phyloP scores from a whole-genome alignment of 2,113 vertebrate species.

The Thunnus thynnus region DNA sequence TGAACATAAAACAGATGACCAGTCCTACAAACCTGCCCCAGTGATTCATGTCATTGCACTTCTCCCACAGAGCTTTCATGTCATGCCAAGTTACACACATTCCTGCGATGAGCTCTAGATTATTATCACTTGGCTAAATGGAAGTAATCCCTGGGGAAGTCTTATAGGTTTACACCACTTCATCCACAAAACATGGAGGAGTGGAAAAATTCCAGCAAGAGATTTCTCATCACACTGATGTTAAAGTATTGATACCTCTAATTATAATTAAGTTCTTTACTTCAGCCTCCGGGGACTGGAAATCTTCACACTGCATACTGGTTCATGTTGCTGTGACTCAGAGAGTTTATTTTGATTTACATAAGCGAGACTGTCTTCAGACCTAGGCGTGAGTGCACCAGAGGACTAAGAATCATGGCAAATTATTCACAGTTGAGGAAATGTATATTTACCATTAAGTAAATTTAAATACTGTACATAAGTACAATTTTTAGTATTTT shows the following conservation, averaged over 20 bases:
- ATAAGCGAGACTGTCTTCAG: not conserved
- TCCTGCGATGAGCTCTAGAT: conserved; percentile 68
- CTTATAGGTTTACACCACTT: conserved; percentile 36
- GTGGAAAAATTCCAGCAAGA: conserved; percentile 25
- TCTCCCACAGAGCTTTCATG: conserved; percentile 65
- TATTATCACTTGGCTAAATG: conserved; percentile 70
- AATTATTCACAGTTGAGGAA: not conserved
- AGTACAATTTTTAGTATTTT: too few relatives aligned
- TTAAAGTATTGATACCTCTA: not conserved
- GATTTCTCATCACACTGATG: not conserved
- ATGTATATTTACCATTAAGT: too few relatives aligned
- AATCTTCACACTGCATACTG: not conserved
- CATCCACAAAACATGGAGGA: conserved; percentile 35
- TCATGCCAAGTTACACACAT: conserved; percentile 70
- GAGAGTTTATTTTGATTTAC: not conserved
- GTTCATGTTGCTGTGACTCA: not conserved
- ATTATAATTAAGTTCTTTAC: conserved; percentile 17
- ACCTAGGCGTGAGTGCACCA: not conserved
- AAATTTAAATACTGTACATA: too few relatives aligned
- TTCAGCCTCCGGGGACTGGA: not conserved
- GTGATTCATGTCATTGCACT: conserved; percentile 63
- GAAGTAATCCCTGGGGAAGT: conserved; percentile 62
- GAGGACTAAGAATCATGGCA: not conserved
- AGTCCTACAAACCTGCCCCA: conserved; percentile 49
- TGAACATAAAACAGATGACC: conserved; percentile 62